Conservation (phyloP, 2,888 invertebrate genomes). For the Nephrotoma guestfalica region DNA sequence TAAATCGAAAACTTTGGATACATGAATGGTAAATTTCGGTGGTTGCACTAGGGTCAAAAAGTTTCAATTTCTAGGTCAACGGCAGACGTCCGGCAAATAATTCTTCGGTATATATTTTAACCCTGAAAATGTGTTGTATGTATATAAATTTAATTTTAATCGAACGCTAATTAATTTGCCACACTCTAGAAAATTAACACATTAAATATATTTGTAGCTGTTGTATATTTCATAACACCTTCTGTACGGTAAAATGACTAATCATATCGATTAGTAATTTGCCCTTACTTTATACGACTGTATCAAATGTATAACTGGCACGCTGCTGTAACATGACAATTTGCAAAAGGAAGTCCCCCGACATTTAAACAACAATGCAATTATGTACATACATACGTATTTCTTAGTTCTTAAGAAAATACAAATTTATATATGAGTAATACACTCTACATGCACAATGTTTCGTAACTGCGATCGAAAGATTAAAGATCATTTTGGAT, state of each 20-base stretch:
- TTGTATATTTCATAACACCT: background rate
- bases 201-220: background rate
- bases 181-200: background rate
- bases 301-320: background rate
- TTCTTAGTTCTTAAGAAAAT: background rate
- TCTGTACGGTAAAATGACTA: background rate
- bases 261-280: background rate
- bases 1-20: no score
- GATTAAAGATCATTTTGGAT: background rate
- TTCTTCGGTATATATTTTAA: background rate
- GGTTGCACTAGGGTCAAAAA: no score
- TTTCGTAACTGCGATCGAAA: background rate
- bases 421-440: background rate
- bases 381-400: background rate
- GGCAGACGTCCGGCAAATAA: background rate
- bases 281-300: background rate
- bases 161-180: background rate
- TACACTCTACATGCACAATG: background rate
- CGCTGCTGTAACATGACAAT: background rate
- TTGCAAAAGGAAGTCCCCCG: background rate
- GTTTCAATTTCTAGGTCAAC: background rate
- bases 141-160: background rate
- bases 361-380: background rate
- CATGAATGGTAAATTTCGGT: no score
- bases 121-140: background rate